A percentile compares a stretch with the other conserved stretches of the same genome.
phyloP scores from a whole-genome alignment of 2,113 vertebrate genomes.

The Dicentrarchus labrax region DNA sequence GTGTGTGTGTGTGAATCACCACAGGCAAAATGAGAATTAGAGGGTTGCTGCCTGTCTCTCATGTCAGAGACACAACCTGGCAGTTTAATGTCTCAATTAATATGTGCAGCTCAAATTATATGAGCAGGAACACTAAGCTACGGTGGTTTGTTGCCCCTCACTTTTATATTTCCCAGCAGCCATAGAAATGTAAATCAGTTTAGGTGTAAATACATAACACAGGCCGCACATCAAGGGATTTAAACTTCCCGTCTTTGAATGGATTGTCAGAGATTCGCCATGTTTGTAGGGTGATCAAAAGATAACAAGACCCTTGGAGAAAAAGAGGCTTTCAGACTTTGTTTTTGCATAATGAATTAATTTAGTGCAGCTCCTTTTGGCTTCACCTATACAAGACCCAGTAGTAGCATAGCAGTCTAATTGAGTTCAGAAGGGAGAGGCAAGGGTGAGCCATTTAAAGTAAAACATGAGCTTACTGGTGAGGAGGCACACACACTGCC shows the following conservation, averaged over 20 bases:
- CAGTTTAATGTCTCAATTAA: conserved; percentile 63
- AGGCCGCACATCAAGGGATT: conserved; percentile 28
- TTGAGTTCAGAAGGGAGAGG: conserved; percentile 25
- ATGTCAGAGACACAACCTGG: conserved; percentile 35
- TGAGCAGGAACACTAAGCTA: conserved; percentile 6
- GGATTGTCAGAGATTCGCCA: conserved; percentile 25
- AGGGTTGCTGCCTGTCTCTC: conserved; percentile 26
- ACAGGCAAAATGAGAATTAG: conserved; percentile 26
- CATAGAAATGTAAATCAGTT: conserved; percentile 50
- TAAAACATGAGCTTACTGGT: conserved; percentile 20
- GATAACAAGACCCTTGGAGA: conserved; percentile 54
- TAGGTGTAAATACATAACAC: conserved; percentile 33
- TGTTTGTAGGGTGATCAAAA: conserved; percentile 47
- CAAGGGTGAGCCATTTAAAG: conserved; percentile 2
- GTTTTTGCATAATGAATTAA: conserved; percentile 47
- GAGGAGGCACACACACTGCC: not conserved
- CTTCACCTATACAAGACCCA: conserved; percentile 11
- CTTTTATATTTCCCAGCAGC: conserved; percentile 35
- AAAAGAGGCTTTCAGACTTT: conserved; percentile 26
- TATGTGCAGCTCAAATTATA: conserved; percentile 41
- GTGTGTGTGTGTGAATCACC: conserved; percentile 13
- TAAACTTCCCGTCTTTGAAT: conserved; percentile 6
- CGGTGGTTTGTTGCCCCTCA: not conserved
- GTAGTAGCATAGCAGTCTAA: conserved; percentile 15
- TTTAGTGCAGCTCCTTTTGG: conserved; percentile 16